Evolutionary conservation across 1,140 invertebrate species (phyloP).

Genomic region (Diuraphis noxia): DNA sequence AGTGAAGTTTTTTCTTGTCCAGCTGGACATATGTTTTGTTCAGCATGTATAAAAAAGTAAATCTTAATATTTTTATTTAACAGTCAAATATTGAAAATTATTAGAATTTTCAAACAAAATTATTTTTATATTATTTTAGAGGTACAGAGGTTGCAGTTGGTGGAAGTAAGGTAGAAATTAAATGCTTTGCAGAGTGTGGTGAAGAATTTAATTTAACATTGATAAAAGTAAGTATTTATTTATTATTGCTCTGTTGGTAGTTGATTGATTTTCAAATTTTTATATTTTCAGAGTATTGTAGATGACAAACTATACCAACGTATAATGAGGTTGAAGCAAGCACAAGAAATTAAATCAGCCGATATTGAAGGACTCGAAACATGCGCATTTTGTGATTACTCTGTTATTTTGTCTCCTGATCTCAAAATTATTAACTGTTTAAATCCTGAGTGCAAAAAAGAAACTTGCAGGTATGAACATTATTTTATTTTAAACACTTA

Average conservation of each 20-base stretch:
- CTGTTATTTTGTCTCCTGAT: constrained; percentile 64
- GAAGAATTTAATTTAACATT: constrained; percentile 24
- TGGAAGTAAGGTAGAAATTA: constrained; percentile 3
- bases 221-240: constrained; percentile 6
- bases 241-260: not conserved
- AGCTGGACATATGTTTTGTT: constrained; percentile 1
- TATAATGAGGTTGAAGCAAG: constrained; percentile 59
- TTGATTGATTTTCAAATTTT: not conserved
- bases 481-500: too few species aligned
- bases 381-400: constrained; percentile 71
- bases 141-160: constrained; percentile 29
- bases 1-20: constrained; percentile 1
- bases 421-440: constrained; percentile 70
- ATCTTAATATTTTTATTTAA: not conserved
- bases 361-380: constrained; percentile 66
- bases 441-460: constrained; percentile 70
- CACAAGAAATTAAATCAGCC: constrained; percentile 67
- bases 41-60: constrained; percentile 30
- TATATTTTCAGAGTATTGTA: not conserved
- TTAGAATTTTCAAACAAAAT: not conserved
- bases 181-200: constrained; percentile 3
- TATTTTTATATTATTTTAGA: constrained; percentile 11
- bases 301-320: constrained; percentile 29
- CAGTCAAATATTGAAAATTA: not conserved
- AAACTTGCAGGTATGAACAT: constrained; percentile 64